These are phyloP conservation scores for Dolichopus griseipennis DNA, from an alignment of 2,888 invertebrate species.

Conservation along the genomic window DNA sequence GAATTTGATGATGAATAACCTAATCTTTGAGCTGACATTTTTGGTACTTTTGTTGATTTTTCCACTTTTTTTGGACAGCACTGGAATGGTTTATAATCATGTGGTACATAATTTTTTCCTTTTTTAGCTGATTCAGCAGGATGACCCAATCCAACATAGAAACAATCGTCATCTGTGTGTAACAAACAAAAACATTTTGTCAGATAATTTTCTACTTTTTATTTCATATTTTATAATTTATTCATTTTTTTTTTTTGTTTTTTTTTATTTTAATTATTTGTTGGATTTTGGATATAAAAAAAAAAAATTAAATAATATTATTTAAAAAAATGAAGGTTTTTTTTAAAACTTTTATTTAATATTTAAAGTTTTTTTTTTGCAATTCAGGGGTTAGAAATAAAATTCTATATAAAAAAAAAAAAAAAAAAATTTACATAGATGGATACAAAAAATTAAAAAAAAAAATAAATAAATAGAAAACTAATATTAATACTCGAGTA, in stretches of 20 bases:
- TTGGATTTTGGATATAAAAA: slow-evolving; percentile 20
- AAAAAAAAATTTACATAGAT: neutral
- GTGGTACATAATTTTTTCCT: slow-evolving; percentile 43
- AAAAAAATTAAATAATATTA: slow-evolving; percentile 12
- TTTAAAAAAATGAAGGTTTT: no score
- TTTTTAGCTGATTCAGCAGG: slow-evolving; percentile 46
- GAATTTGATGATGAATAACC: slow-evolving; percentile 33
- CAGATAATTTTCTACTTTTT: slow-evolving; percentile 48
- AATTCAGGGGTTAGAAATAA: neutral
- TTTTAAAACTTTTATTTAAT: neutral
- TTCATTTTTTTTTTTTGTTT: slow-evolving; percentile 18
- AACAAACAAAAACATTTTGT: slow-evolving; percentile 72
- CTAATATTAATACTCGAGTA: neutral
- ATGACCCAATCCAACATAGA: slow-evolving; percentile 91
- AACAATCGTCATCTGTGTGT: slow-evolving; percentile 90
- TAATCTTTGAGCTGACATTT: slow-evolving; percentile 51
- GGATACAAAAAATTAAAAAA: neutral
- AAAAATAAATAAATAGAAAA: neutral
- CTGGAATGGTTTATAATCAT: slow-evolving; percentile 80
- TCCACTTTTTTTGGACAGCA: slow-evolving; percentile 82
- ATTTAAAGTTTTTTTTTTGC: neutral
- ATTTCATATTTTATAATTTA: neutral
- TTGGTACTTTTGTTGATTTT: slow-evolving; percentile 70
- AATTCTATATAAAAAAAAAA: neutral
- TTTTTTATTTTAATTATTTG: no score